Evolutionary conservation across 2,797 vertebrate species (phyloP).

Genomic region (Prionace glauca): DNA sequence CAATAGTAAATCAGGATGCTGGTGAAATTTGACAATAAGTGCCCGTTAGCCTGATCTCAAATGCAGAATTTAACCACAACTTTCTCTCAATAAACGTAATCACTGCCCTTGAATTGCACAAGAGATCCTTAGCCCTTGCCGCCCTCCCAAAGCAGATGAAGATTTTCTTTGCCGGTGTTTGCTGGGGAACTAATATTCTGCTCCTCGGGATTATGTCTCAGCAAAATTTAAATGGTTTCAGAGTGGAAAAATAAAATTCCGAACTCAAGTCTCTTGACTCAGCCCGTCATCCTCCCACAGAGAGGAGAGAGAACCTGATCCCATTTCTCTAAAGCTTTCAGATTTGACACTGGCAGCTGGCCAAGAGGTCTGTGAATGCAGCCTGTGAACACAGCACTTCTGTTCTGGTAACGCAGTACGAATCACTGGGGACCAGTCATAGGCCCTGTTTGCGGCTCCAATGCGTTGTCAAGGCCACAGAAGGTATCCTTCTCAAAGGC

Average conservation of each 20-base stretch:
- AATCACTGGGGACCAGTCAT: constrained; percentile 16
- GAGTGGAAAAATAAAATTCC: constrained; percentile 20
- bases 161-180: background rate
- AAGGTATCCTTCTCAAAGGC: background rate
- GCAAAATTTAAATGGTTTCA: background rate
- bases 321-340: constrained; percentile 38
- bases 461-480: constrained; percentile 8
- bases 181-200: background rate
- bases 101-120: background rate
- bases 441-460: background rate
- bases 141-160: background rate
- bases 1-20: background rate
- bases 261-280: constrained; percentile 10
- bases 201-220: background rate
- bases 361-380: constrained; percentile 48
- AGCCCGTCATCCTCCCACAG: constrained; percentile 9
- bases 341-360: constrained; percentile 42
- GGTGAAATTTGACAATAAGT: background rate
- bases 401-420: constrained; percentile 26
- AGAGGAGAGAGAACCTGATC: constrained; percentile 43
- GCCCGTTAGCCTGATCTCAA: background rate
- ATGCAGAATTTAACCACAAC: background rate
- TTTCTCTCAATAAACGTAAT: background rate
- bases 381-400: constrained; percentile 48
- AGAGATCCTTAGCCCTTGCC: background rate